Evolutionary conservation across 1,140 invertebrate species (phyloP).

Genomic region (Drosophila nikananu): DNA sequence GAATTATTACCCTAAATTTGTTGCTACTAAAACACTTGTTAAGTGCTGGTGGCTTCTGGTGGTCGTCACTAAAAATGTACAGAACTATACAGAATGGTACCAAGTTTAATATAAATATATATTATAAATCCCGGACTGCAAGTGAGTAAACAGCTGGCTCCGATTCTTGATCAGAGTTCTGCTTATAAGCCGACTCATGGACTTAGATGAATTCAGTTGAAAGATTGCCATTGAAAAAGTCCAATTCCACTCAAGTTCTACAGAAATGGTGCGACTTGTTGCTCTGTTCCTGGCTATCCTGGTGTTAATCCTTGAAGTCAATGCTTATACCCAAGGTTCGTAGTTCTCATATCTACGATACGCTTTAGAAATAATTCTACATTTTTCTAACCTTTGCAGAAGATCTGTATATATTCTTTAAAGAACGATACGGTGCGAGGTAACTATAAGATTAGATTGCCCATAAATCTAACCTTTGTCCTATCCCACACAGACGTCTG

Average conservation of each 20-base stretch:
- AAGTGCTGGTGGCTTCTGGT: neutral
- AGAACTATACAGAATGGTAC: neutral
- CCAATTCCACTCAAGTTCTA: neutral
- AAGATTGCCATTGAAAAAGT: neutral
- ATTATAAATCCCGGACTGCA: no score
- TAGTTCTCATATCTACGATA: neutral
- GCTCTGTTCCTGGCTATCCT: neutral
- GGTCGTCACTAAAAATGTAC: neutral
- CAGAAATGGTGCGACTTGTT: neutral
- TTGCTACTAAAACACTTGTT: neutral
- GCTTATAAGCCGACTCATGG: neutral
- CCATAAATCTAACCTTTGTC: neutral
- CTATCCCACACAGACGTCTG: neutral
- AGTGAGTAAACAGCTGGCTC: neutral
- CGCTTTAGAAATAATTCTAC: neutral
- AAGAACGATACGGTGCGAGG: neutral
- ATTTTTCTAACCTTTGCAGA: neutral
- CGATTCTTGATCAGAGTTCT: neutral
- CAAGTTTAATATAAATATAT: neutral
- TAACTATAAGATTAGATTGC: neutral
- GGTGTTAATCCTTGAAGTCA: neutral
- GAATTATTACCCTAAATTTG: no score
- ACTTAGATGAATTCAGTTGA: neutral
- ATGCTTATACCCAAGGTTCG: neutral
- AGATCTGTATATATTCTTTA: accelerated